Evolutionary conservation across 2,888 invertebrate species (phyloP), one percentile per base, ranked within the genome.

Genomic region (Villa cingulata): DNA sequence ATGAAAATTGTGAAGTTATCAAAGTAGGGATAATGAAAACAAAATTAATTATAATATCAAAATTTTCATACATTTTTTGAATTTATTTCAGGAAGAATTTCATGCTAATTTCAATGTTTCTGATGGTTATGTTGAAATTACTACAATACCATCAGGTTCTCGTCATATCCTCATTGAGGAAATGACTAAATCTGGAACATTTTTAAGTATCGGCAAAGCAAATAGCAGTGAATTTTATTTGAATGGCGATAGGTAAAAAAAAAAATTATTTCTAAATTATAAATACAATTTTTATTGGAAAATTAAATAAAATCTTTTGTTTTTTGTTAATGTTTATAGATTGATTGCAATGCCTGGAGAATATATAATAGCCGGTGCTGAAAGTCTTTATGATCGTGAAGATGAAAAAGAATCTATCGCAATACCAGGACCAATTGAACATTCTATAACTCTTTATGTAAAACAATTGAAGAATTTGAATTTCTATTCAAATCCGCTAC

Each of bases 361-460:
- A 68, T 89, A 89, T 65, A 75, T 79, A 54, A 82, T 87, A 45
- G 88, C 85, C 16, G 86, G 86, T 44, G 76, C 86, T 3, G 78
- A 81, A 54, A 80, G 87, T 43, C 75, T 86, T 52, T 91, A 91
- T 70, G 80, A 81, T 66, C 73, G 87, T 55, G 79, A 80, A 57
- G 75, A 81, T 58, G 82, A 87, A 59, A 78, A 80, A 72, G 91
- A 91, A 65, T 82, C 80, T 63, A 77, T 91, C 23, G 74, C 76
- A 57, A 86, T 90, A 58, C 80, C 82, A 44, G 90, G 89, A 57
- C 90, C 90, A 20, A 77, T 88, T 52, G 75, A 77, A 53, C 85
- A 88, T 70, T 78, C 85, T 56, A 81, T 90, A 55, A 76, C 83
- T 64, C 74, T 90, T 65, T 83, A 86, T 71, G 89, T 89, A 73